Percentiles rank a stretch among this genome's conserved stretches.
Evolutionary conservation across 2,797 vertebrate genomes (phyloP).

Genomic region (Antennarius maculatus): DNA sequence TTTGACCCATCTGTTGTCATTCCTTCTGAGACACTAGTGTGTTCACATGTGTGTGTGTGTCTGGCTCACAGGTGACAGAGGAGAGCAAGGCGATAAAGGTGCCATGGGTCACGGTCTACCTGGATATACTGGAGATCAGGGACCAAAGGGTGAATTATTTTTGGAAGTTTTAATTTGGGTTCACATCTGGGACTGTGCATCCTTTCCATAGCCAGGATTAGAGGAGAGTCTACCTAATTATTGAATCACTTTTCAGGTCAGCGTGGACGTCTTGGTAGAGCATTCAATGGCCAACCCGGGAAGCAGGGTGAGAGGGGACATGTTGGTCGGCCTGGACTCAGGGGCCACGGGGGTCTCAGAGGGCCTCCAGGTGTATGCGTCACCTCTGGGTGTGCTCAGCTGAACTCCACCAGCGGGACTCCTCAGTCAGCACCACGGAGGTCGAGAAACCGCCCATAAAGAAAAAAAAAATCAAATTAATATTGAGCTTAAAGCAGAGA

Average conservation of each 20-base stretch:
- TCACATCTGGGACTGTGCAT: constrained; percentile 25
- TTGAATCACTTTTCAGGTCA: constrained; percentile 76
- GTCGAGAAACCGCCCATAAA: constrained; percentile 73
- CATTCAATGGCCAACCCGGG: constrained; percentile 82
- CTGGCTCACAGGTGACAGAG: constrained; percentile 72
- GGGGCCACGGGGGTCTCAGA: constrained; percentile 79
- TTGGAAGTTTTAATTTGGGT: constrained; percentile 5
- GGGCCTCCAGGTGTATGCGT: constrained; percentile 83
- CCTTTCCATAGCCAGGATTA: constrained; percentile 20
- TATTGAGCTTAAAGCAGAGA: constrained; percentile 25
- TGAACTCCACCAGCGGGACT: constrained; percentile 52
- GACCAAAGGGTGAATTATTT: constrained; percentile 70
- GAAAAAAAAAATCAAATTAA: constrained; percentile 17
- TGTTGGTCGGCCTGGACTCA: constrained; percentile 76
- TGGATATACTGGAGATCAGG: constrained; percentile 74
- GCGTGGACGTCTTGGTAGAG: constrained; percentile 78
- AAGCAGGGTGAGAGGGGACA: constrained; percentile 80
- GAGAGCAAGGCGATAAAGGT: constrained; percentile 78
- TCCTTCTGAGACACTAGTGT: constrained; percentile 13
- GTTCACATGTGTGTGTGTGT: constrained; percentile 25
- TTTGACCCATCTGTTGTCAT: constrained; percentile 17
- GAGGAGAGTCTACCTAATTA: constrained; percentile 17
- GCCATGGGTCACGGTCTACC: constrained; percentile 71
- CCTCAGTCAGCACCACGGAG: constrained; percentile 57
- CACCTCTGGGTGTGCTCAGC: constrained; percentile 77